Evolutionary conservation across 2,113 vertebrate genomes (phyloP), one percentile per base, ranked within the genome.

Genomic region (Oreochromis spilurus): DNA sequence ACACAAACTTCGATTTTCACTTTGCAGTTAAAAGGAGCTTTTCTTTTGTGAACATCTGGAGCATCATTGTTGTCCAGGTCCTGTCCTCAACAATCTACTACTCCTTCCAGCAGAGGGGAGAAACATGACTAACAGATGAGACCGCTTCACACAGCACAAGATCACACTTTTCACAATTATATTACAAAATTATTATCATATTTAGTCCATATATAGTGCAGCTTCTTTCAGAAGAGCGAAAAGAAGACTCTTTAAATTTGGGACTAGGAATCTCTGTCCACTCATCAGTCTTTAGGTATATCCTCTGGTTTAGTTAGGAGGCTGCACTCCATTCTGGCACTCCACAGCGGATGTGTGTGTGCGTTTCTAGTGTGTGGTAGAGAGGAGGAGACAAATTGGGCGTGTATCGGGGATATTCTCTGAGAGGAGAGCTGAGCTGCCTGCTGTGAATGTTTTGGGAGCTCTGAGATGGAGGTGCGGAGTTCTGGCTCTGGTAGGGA

Each of bases 241-340:
- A 89, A 82, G 78, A 80, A 38, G 70, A 82, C 19, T 55, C 81
- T 58, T 7, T 84, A 53, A 84, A 55, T 84, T 80, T 13, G 57
- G 81, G 34, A 82, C 40, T 48, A 84, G 65, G 62, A 89, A 78
- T 36, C 55, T 81, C 79, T 70, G 70, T 84, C 78, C 24, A 50
- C 26, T 60, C 5, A 57, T 87, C 38, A 81, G 89, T 91, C 79
- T 91, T 81, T 75, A 24, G 38, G 19, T 48, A 21, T 60, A 52
- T 89, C 65, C 70, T 79, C 57, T 79, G 55, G 81, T 92, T 94
- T 87, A 21, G 95, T 97, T 98, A 99, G 93, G 97, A 98, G 91
- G 97, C 97, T 87, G 97, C 97, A 0, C 96, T 97, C 98, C 98
- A 99, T 89, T 99, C 98, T 88, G 97, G 96, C 87, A 97, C 97